A percentile compares a stretch with the other conserved stretches of the same genome.
These are phyloP conservation scores for Lonchura striata DNA, from an alignment of 2,113 vertebrate species.

Conservation along the genomic window DNA sequence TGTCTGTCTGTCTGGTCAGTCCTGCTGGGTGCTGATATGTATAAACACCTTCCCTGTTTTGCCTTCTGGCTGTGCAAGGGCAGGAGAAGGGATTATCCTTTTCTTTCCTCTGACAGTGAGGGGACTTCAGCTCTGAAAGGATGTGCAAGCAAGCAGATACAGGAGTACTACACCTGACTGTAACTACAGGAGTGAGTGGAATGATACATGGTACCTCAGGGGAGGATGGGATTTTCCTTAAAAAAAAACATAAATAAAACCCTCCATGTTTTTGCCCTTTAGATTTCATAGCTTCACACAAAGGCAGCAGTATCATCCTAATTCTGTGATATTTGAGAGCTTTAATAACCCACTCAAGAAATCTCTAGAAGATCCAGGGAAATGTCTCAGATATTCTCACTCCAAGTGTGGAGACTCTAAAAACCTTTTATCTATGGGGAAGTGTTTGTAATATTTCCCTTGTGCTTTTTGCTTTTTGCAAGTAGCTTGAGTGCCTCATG, in stretches of 20 bases:
- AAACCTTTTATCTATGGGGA: background rate
- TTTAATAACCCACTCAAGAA: background rate
- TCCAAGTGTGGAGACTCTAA: background rate
- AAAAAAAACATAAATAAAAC: accelerated
- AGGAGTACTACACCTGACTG: background rate
- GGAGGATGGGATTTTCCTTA: background rate
- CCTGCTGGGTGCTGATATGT: background rate
- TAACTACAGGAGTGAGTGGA: background rate
- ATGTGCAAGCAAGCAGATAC: background rate
- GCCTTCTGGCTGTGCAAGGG: background rate
- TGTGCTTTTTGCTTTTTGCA: background rate
- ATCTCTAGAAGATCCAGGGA: background rate
- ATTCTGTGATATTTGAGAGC: background rate
- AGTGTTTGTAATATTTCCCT: background rate
- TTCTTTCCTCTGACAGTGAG: background rate
- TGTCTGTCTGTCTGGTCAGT: background rate
- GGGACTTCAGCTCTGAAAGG: background rate
- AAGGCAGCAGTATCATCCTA: background rate
- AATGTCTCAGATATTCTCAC: background rate
- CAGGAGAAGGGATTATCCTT: background rate
- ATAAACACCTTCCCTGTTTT: background rate
- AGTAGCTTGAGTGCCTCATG: background rate
- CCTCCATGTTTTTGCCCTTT: background rate
- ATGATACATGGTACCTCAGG: background rate
- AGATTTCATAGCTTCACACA: background rate